A percentile compares a stretch with the other conserved stretches of the same genome.
Conservation (phyloP, 2,888 invertebrate species). For the Tortrix viridana region DNA sequence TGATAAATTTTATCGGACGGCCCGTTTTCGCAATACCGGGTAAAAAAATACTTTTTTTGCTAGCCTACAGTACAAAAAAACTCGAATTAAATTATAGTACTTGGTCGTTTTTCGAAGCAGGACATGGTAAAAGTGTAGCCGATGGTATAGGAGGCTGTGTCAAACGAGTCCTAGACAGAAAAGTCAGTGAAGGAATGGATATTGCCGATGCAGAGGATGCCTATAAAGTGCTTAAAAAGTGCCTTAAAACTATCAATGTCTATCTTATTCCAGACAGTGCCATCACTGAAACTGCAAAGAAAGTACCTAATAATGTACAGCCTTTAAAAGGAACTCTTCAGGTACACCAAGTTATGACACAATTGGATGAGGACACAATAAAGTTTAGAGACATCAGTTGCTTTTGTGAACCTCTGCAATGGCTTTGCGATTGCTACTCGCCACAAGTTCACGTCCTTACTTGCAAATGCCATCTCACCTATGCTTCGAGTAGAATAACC, state of each 20-base stretch:
- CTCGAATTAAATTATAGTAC: conserved; percentile 31
- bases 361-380: background rate
- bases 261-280: background rate
- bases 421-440: background rate
- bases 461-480: background rate
- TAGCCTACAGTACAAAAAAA: conserved; percentile 22
- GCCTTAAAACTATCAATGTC: conserved; percentile 14
- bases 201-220: conserved; percentile 33
- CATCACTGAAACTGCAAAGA: background rate
- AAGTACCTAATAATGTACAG: background rate
- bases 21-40: conserved; percentile 35
- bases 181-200: conserved; percentile 33
- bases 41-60: conserved; percentile 31
- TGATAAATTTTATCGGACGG: conserved; percentile 19
- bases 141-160: conserved; percentile 36
- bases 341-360: background rate
- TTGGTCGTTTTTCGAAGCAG: conserved; percentile 38
- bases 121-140: conserved; percentile 36
- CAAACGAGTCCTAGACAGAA: conserved; percentile 34
- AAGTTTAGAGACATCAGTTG: conserved; percentile 1
- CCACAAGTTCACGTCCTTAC: background rate
- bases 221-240: conserved; percentile 31
- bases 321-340: background rate
- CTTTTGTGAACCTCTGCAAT: background rate
- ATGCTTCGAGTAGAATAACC: background rate